phyloP scores from a whole-genome alignment of 1,140 invertebrate genomes.

The Homalodisca vitripennis region DNA sequence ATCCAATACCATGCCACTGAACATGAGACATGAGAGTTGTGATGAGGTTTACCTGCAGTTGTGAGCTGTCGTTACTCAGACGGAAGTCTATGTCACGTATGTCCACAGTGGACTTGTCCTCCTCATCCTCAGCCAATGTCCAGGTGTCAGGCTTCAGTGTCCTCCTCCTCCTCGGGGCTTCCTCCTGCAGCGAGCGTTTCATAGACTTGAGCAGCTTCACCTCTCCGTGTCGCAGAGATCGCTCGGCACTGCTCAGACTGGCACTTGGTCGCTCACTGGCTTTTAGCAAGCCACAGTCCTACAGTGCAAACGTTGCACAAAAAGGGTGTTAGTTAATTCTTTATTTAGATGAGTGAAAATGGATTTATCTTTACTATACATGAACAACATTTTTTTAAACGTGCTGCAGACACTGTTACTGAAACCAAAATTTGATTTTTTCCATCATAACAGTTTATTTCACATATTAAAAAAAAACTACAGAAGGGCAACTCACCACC shows the following conservation, averaged over 20 bases:
- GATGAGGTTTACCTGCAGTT: conserved; percentile 58
- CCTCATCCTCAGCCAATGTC: conserved; percentile 54
- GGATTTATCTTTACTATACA: too few species aligned
- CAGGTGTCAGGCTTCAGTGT: conserved; percentile 60
- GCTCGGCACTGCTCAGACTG: conserved; percentile 69
- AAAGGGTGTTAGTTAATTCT: too few species aligned
- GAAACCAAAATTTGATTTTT: too few species aligned
- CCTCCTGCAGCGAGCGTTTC: conserved; percentile 64
- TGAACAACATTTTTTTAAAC: too few species aligned
- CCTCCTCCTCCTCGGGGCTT: conserved; percentile 66
- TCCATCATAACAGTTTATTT: too few species aligned
- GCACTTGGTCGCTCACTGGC: conserved; percentile 52
- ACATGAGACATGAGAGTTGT: conserved; percentile 35
- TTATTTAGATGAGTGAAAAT: too few species aligned
- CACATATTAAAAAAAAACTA: too few species aligned
- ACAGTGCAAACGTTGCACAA: too few species aligned
- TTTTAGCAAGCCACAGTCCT: conserved; percentile 70
- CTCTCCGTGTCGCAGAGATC: conserved; percentile 80
- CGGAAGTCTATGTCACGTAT: conserved; percentile 92
- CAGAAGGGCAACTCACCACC: too few species aligned
- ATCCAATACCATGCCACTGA: neutral
- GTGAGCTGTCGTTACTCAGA: conserved; percentile 67
- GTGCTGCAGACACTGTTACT: too few species aligned
- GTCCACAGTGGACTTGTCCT: conserved; percentile 61
- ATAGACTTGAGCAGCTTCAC: conserved; percentile 79